These are phyloP conservation scores for Xestobium rufovillosum DNA, from an alignment of 2,888 invertebrate species.

Conservation along the genomic window DNA sequence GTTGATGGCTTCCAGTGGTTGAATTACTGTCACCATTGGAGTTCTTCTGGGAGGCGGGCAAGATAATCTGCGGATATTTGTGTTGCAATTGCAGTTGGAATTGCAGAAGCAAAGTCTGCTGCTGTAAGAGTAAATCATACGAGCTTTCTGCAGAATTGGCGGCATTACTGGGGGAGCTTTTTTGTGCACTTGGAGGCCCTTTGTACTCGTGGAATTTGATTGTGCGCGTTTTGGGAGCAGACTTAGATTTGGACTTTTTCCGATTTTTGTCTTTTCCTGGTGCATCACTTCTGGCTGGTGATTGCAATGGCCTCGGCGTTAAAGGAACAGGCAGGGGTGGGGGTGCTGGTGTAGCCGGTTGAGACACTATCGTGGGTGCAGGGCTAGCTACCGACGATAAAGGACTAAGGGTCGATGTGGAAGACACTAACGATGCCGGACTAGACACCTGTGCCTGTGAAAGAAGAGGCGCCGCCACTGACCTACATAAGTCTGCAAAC, in stretches of 20 bases:
- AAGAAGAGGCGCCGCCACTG: constrained; percentile 46
- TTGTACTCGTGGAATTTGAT: constrained; percentile 98
- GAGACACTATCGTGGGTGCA: constrained; percentile 36
- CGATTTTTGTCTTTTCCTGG: constrained; percentile 72
- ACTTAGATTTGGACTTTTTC: constrained; percentile 76
- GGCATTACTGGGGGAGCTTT: constrained; percentile 52
- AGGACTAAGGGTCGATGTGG: constrained; percentile 60
- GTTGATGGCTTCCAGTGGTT: constrained; percentile 30
- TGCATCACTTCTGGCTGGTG: constrained; percentile 43
- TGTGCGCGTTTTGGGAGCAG: constrained; percentile 71
- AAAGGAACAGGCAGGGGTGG: constrained; percentile 47
- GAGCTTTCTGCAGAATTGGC: constrained; percentile 63
- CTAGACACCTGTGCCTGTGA: constrained; percentile 44
- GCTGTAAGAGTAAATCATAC: constrained; percentile 85
- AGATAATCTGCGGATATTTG: constrained; percentile 74
- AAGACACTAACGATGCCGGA: constrained; percentile 49
- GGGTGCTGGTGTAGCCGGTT: constrained; percentile 49
- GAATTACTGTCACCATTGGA: constrained; percentile 22
- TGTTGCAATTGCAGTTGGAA: constrained; percentile 77
- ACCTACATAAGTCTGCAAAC: constrained; percentile 55
- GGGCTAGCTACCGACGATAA: constrained; percentile 60
- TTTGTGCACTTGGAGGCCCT: constrained; percentile 69
- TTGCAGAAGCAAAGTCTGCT: constrained; percentile 88
- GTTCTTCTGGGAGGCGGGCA: constrained; percentile 60
- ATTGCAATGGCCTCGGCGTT: constrained; percentile 44